Conservation (phyloP, 2,888 invertebrate genomes). For the Caenorhabditis afra region DNA sequence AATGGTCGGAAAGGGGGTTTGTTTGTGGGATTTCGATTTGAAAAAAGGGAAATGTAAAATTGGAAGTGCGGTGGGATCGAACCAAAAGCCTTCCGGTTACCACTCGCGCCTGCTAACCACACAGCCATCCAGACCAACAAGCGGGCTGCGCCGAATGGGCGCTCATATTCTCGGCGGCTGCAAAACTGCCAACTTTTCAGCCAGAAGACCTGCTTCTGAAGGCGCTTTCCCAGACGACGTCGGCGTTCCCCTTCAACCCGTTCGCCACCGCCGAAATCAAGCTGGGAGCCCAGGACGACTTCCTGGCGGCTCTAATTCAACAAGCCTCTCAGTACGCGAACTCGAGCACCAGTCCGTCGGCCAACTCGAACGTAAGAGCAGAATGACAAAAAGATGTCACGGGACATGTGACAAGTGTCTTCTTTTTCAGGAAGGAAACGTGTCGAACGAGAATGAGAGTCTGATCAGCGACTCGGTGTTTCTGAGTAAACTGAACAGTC, state of each 20-base stretch:
- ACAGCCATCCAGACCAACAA: too few relatives aligned
- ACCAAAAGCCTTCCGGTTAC: not conserved
- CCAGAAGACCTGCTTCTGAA: constrained; percentile 59
- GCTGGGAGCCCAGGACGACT: constrained; percentile 63
- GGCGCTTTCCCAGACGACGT: constrained; percentile 42
- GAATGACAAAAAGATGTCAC: too few relatives aligned
- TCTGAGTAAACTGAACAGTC: constrained; percentile 60
- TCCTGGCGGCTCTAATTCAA: constrained; percentile 65
- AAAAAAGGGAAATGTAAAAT: not conserved
- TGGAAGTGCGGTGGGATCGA: not conserved
- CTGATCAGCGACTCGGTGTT: constrained; percentile 62
- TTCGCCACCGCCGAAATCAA: constrained; percentile 57
- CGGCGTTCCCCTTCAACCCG: constrained; percentile 50
- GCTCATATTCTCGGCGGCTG: too few relatives aligned
- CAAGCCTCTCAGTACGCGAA: constrained; percentile 64
- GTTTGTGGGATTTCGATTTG: too few relatives aligned
- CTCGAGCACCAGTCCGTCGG: constrained; percentile 58
- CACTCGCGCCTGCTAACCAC: too few relatives aligned
- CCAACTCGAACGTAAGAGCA: constrained; percentile 65
- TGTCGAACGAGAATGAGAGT: constrained; percentile 53
- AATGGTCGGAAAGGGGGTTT: too few relatives aligned
- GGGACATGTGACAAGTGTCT: too few relatives aligned
- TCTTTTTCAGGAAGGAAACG: constrained; percentile 56
- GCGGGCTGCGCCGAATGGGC: too few relatives aligned
- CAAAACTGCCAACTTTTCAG: constrained; percentile 38